A percentile compares a stretch with the other conserved stretches of the same genome.
Evolutionary conservation across 2,888 invertebrate genomes (phyloP).

Genomic region (Epiblema foenella): DNA sequence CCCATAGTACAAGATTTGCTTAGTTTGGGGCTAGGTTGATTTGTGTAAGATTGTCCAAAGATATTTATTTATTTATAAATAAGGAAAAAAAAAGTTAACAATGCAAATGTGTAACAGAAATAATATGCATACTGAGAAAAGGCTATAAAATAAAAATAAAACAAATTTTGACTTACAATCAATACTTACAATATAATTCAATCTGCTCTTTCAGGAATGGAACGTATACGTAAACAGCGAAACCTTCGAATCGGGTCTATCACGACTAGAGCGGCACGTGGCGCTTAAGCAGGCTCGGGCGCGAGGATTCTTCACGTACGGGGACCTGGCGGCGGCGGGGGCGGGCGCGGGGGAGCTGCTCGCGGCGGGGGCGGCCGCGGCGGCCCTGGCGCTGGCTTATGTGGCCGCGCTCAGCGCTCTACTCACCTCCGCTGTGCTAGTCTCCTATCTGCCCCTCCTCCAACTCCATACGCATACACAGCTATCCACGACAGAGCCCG

Average conservation of each 20-base stretch:
- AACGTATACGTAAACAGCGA: conserved; percentile 91
- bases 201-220: conserved; percentile 88
- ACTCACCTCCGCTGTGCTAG: conserved; percentile 58
- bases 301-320: conserved; percentile 93
- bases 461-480: conserved; percentile 44
- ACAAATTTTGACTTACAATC: no score
- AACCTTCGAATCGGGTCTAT: conserved; percentile 90
- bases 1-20: no score
- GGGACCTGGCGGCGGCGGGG: conserved; percentile 88
- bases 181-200: background rate
- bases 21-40: no score
- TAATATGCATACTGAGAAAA: no score
- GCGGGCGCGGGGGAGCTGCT: conserved; percentile 67
- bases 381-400: conserved; percentile 52
- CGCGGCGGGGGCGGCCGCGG: conserved; percentile 46
- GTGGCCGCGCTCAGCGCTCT: conserved; percentile 53
- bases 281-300: conserved; percentile 89
- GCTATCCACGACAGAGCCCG: conserved; percentile 33
- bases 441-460: conserved; percentile 49
- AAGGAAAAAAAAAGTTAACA: no score
- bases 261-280: conserved; percentile 88
- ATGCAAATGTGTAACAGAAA: no score
- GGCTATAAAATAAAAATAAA: no score
- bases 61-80: no score
- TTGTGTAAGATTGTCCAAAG: no score